Evolutionary conservation across 2,797 vertebrate genomes (phyloP), one percentile per base, ranked within the genome.

Genomic region (Alfaro cultratus): DNA sequence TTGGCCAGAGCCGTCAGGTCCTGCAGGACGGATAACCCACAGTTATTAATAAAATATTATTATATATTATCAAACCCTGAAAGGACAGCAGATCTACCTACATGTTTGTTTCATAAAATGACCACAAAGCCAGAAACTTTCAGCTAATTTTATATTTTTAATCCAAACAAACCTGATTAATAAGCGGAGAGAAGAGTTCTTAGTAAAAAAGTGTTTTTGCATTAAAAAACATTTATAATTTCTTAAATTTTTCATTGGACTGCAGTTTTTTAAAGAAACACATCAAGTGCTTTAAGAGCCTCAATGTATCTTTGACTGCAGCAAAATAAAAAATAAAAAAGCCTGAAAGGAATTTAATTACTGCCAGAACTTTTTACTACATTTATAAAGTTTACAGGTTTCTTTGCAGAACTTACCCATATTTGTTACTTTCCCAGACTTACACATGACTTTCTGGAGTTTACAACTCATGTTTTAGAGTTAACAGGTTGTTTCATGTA

Each of bases 1-100:
- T 98, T 99, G 89, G 98, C 98, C 94, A 99, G 94, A 72, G 98
- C 98, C 1, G 97, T 99, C 95, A 99, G 96, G 86, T 99, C 98
- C 98, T 99, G 94, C 2, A 29, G 81, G 79, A 71, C 29, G 21
- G 31, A 21, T 4, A 15, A 51, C 18, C 5, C 4, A 9, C 46
- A 34, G 72, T 3, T 21, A 43, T 2, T 11, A 4, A 5, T 12
- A 41, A 43, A 13, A n/a, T 6, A 13, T n/a, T 13, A 26, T 26
- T 34, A 34, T 34, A 34, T 34, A 34, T 34, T 7, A 10, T 39
- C 3, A 68, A 68, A 39, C 64, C 21, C 64, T 41, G 39, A 43
- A 10, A 67, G 64, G 18, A 23, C 6, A 67, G 39, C 34, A 23
- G 8, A 36, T 34, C 34, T 1, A 1, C 36, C 62, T 8, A 0